A percentile compares a stretch with the other conserved stretches of the same genome.
These are phyloP conservation scores for Labroides dimidiatus DNA, from an alignment of 2,797 vertebrate species.

Conservation along the genomic window DNA sequence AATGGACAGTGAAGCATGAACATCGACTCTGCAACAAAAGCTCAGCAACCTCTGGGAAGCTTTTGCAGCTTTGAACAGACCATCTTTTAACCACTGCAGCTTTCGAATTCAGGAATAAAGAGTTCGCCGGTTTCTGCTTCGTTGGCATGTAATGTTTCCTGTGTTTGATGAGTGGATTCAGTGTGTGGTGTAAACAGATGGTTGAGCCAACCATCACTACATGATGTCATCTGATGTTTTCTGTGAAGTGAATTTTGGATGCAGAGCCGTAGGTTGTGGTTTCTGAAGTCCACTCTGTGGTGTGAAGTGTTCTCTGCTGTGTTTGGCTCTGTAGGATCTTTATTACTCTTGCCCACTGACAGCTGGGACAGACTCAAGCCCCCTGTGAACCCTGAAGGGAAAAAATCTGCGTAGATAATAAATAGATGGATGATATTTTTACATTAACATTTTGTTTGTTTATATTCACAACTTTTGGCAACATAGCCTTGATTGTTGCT, in stretches of 20 bases:
- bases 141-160: background rate
- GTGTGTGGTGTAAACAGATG: conserved; percentile 17
- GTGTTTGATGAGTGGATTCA: background rate
- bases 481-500: no score
- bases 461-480: no score
- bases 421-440: no score
- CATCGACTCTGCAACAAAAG: conserved; percentile 26
- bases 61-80: background rate
- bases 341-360: no score
- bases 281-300: conserved; percentile 2
- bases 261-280: background rate
- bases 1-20: conserved; percentile 10
- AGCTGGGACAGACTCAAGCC: no score
- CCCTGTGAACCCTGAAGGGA: no score
- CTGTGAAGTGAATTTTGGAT: conserved; percentile 8
- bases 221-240: conserved; percentile 9
- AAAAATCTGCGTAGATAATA: no score
- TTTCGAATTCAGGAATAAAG: background rate
- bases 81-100: background rate
- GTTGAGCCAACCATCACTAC: background rate
- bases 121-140: background rate
- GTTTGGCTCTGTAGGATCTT: background rate
- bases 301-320: background rate
- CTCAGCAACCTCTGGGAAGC: background rate
- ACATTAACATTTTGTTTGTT: no score